Evolutionary conservation across 1,140 invertebrate genomes (phyloP).

Genomic region (Lepidurus apus): DNA sequence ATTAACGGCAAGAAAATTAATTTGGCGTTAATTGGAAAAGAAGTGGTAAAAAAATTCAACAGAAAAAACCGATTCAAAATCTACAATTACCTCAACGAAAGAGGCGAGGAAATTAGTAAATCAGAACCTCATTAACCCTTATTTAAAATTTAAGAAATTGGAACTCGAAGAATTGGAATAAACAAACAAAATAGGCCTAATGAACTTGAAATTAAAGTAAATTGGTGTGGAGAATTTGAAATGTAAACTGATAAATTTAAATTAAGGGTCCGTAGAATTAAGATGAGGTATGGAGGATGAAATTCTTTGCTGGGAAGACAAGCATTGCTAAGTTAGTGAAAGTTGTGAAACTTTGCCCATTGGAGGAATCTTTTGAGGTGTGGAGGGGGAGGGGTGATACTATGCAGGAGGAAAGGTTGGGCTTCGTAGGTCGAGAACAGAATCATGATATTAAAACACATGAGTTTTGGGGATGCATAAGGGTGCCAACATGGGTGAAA

Average conservation of each 20-base stretch:
- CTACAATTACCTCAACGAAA: no score
- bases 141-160: no score
- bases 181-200: no score
- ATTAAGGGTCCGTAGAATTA: background rate
- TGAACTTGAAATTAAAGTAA: no score
- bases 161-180: no score
- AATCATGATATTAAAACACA: background rate
- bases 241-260: background rate
- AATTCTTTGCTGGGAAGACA: background rate
- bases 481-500: background rate
- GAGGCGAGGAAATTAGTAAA: no score
- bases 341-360: constrained; percentile 18
- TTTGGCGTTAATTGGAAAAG: no score
- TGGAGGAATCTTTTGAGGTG: background rate
- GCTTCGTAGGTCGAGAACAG: background rate
- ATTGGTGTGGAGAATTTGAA: no score
- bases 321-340: background rate
- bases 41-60: no score
- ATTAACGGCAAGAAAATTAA: no score
- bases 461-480: background rate
- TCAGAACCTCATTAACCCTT: no score
- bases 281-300: background rate
- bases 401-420: background rate
- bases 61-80: no score
- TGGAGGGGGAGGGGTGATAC: background rate